Conservation (phyloP, 2,888 invertebrate species). For the Ceraclea dissimilis region DNA sequence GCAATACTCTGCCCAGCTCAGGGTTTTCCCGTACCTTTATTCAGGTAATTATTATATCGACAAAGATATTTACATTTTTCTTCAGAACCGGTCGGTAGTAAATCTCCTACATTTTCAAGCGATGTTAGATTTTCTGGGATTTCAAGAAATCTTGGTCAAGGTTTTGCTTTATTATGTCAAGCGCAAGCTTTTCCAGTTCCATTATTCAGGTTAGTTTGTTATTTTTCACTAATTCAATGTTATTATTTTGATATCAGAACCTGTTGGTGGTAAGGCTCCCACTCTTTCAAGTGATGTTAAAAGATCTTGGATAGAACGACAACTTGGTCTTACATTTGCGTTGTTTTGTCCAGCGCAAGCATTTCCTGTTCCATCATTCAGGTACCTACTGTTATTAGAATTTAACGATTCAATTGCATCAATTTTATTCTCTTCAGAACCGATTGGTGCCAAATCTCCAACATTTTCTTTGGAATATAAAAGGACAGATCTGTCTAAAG, state of each 20-base stretch:
- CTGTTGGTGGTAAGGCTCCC: constrained; percentile 64
- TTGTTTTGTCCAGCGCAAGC: constrained; percentile 72
- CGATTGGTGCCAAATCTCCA: constrained; percentile 54
- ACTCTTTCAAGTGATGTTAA: constrained; percentile 62
- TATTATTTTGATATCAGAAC: constrained; percentile 42
- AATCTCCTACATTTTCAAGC: constrained; percentile 52
- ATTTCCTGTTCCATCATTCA: constrained; percentile 53
- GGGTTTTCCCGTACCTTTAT: constrained; percentile 55
- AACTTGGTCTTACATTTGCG: constrained; percentile 55
- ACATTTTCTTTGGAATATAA: constrained; percentile 50
- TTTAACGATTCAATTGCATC: not conserved
- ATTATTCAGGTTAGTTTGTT: constrained; percentile 58
- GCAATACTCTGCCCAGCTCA: constrained; percentile 48
- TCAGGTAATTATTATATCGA: constrained; percentile 45
- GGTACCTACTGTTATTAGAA: constrained; percentile 27
- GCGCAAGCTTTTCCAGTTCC: constrained; percentile 66
- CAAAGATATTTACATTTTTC: not conserved
- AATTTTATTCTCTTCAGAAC: constrained; percentile 37
- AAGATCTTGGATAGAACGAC: constrained; percentile 60
- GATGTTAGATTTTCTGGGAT: constrained; percentile 56
- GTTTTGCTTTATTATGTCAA: constrained; percentile 50
- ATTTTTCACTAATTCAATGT: not conserved
- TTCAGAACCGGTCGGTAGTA: constrained; percentile 55
- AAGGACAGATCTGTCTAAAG: constrained; percentile 52
- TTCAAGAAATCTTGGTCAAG: constrained; percentile 45